These are phyloP conservation scores for Cheilosia pagana DNA, from an alignment of 2,888 invertebrate genomes.

Conservation along the genomic window DNA sequence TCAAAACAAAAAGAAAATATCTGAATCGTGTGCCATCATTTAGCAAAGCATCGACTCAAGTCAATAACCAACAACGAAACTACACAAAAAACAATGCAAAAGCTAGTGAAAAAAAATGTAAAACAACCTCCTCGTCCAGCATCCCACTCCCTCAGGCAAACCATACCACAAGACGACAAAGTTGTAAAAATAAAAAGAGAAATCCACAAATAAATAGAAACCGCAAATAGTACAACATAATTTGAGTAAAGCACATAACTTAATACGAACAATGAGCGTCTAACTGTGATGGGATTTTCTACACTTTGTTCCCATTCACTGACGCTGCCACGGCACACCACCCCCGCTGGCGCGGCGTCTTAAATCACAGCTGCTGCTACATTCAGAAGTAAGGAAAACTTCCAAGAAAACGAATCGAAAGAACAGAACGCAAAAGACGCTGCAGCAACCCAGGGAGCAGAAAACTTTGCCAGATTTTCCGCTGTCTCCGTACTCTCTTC, in stretches of 20 bases:
- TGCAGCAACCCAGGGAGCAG: conserved; percentile 15
- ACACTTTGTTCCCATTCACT: conserved; percentile 8
- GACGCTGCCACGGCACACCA: neutral
- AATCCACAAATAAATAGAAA: conserved; percentile 57
- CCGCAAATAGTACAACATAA: conserved; percentile 72
- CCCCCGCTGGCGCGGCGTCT: too few species aligned
- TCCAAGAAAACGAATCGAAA: conserved; percentile 3
- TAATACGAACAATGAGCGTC: conserved; percentile 72
- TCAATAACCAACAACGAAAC: conserved; percentile 63
- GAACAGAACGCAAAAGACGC: conserved; percentile 28
- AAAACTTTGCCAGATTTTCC: conserved; percentile 31
- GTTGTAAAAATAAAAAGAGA: neutral
- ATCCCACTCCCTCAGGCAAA: conserved; percentile 8
- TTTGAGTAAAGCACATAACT: conserved; percentile 71
- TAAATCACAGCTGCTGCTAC: conserved; percentile 55
- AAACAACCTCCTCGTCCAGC: conserved; percentile 10
- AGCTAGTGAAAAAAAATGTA: conserved; percentile 37
- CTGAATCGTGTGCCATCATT: conserved; percentile 54
- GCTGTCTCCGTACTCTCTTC: conserved; percentile 22
- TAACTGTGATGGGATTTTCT: conserved; percentile 66
- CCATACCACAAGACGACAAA: conserved; percentile 25
- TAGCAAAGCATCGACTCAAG: conserved; percentile 52
- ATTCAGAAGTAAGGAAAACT: conserved; percentile 10
- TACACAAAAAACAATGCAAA: conserved; percentile 16
- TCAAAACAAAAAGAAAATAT: conserved; percentile 29